phyloP scores from a whole-genome alignment of 2,797 vertebrate genomes.

The Pteropus rufus region DNA sequence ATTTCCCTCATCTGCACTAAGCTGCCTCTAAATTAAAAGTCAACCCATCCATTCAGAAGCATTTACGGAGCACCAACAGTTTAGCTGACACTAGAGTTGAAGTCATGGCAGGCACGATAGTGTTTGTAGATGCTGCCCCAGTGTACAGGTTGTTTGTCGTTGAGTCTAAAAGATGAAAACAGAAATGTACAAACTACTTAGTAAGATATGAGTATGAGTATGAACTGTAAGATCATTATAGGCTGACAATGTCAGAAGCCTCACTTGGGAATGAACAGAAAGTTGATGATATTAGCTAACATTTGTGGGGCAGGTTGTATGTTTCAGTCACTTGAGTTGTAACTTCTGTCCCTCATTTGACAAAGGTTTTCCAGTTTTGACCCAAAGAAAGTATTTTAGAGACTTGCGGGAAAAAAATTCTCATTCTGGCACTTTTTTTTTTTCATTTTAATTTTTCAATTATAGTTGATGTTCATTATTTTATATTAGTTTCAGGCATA shows the following conservation, averaged over 20 bases:
- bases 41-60: neutral
- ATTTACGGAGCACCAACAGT: neutral
- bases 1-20: neutral
- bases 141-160: rapidly evolving
- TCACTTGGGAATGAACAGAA: neutral
- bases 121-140: neutral
- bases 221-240: neutral
- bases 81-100: neutral
- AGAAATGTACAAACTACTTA: neutral
- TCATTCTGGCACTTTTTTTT: neutral
- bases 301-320: neutral
- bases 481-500: too few species aligned
- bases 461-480: too few species aligned
- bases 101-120: neutral
- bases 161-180: neutral
- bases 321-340: neutral
- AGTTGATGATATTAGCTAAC: neutral
- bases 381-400: neutral
- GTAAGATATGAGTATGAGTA: neutral
- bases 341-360: neutral
- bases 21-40: neutral
- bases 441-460: too few species aligned
- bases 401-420: neutral
- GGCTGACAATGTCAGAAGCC: neutral
- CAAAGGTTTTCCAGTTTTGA: neutral